Percentiles rank a stretch among this genome's conserved stretches.
phyloP scores from a whole-genome alignment of 2,797 vertebrate genomes.

The Odontamblyopus lacepedii region DNA sequence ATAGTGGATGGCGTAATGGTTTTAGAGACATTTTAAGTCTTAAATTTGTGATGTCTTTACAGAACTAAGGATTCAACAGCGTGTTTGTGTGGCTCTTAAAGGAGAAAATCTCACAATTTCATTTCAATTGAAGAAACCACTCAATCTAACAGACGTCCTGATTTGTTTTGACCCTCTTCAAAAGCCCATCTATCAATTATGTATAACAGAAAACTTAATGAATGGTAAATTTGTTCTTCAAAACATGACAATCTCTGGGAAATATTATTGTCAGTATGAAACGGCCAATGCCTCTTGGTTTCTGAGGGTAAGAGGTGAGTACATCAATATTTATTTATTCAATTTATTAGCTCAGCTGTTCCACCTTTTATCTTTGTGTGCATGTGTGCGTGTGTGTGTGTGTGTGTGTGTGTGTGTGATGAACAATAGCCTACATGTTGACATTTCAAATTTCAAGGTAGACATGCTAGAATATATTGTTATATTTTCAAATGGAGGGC shows the following conservation, averaged over 20 bases:
- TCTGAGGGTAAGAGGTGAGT: slow-evolving; percentile 72
- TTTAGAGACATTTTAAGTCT: not conserved
- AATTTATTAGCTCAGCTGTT: too few relatives aligned
- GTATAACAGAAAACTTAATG: fast-evolving
- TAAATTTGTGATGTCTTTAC: slow-evolving; percentile 17
- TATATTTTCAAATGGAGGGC: too few relatives aligned
- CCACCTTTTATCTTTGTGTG: too few relatives aligned
- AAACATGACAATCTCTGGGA: slow-evolving; percentile 55
- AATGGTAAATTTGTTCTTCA: fast-evolving
- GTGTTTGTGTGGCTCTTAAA: slow-evolving; percentile 58
- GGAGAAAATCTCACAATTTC: slow-evolving; percentile 23
- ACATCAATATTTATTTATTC: not conserved
- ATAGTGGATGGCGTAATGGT: not conserved
- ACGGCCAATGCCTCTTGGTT: slow-evolving; percentile 31
- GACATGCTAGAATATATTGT: too few relatives aligned
- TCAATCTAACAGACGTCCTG: slow-evolving; percentile 24
- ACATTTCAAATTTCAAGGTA: too few relatives aligned
- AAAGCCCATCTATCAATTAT: fast-evolving
- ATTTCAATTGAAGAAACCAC: not conserved
- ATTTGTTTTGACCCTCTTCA: not conserved
- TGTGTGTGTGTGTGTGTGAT: too few relatives aligned
- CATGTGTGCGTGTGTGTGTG: too few relatives aligned
- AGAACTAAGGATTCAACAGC: slow-evolving; percentile 32
- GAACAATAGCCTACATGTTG: too few relatives aligned
- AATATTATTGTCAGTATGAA: slow-evolving; percentile 59